Percentiles rank a stretch among this genome's conserved stretches.
Conservation (phyloP, 2,113 vertebrate genomes). For the Potamarius usumacintae region DNA sequence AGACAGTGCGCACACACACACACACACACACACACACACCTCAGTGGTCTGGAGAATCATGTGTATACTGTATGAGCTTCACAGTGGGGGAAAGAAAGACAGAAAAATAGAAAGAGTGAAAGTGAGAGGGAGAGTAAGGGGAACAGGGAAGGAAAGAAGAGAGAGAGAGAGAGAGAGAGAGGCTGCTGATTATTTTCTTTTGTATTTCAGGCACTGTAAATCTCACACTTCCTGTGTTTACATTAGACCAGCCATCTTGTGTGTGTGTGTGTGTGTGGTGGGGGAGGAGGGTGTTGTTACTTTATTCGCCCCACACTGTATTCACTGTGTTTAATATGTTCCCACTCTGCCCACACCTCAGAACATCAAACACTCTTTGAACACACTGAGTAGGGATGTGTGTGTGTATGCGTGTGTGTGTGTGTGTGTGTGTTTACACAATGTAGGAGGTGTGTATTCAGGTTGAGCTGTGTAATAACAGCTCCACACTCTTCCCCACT, state of each 20-base stretch:
- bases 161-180: not conserved
- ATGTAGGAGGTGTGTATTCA: conserved; percentile 19
- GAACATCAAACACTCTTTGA: conserved; percentile 21
- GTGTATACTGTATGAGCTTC: not conserved
- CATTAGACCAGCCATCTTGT: conserved; percentile 10
- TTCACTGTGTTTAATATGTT: not conserved
- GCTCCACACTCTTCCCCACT: not conserved
- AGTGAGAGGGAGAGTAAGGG: too few relatives aligned
- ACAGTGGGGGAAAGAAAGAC: not conserved
- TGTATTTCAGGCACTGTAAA: conserved; percentile 13
- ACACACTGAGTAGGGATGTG: conserved; percentile 1
- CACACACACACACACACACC: not conserved
- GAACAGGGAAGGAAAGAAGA: not conserved
- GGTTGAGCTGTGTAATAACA: not conserved
- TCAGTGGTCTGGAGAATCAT: not conserved
- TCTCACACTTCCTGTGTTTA: conserved; percentile 5
- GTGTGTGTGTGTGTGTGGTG: not conserved
- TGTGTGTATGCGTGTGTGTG: conserved; percentile 17
- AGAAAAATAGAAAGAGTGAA: too few relatives aligned
- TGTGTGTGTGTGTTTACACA: conserved; percentile 28
- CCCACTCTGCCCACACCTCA: conserved; percentile 1
- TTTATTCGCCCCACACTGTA: not conserved
- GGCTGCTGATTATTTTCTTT: not conserved
- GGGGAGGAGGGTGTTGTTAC: not conserved
- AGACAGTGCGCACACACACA: conserved; percentile 40